Evolutionary conservation across 2,113 vertebrate species (phyloP).

Genomic region (Colaptes auratus): DNA sequence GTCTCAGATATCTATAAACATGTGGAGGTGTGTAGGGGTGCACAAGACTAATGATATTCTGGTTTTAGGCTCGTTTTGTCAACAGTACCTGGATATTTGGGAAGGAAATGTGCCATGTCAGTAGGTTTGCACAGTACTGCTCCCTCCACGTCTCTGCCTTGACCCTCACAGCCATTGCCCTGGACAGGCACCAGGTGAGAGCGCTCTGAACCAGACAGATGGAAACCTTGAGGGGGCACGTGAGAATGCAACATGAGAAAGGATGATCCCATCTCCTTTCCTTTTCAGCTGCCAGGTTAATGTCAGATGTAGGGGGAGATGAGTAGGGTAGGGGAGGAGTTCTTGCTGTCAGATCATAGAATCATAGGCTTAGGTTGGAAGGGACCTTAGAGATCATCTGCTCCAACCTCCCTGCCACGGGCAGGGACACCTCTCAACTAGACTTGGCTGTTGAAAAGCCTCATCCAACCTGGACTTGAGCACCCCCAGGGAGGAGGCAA

Average conservation of each 20-base stretch:
- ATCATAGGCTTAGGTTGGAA: no score
- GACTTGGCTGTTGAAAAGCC: no score
- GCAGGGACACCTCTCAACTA: no score
- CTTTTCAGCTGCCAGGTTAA: neutral
- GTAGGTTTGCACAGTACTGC: slow-evolving; percentile 94
- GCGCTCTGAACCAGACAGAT: neutral
- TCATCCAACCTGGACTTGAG: no score
- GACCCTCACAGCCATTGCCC: slow-evolving; percentile 90
- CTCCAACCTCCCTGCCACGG: no score
- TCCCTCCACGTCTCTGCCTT: slow-evolving; percentile 93
- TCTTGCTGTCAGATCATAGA: neutral
- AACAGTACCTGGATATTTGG: slow-evolving; percentile 95
- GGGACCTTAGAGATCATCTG: no score
- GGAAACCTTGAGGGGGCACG: neutral
- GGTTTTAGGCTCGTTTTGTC: slow-evolving; percentile 88
- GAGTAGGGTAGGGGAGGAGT: neutral
- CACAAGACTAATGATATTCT: neutral
- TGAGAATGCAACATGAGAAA: neutral
- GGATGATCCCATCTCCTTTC: neutral
- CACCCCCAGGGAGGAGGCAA: no score
- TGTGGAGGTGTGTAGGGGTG: neutral
- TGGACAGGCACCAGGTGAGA: slow-evolving; percentile 93
- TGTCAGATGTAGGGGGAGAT: neutral
- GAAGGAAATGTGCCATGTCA: slow-evolving; percentile 92
- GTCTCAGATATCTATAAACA: neutral